Percentiles rank a stretch among this genome's conserved stretches.
Evolutionary conservation across 2,797 vertebrate genomes (phyloP).

Genomic region (Hemitrygon akajei): DNA sequence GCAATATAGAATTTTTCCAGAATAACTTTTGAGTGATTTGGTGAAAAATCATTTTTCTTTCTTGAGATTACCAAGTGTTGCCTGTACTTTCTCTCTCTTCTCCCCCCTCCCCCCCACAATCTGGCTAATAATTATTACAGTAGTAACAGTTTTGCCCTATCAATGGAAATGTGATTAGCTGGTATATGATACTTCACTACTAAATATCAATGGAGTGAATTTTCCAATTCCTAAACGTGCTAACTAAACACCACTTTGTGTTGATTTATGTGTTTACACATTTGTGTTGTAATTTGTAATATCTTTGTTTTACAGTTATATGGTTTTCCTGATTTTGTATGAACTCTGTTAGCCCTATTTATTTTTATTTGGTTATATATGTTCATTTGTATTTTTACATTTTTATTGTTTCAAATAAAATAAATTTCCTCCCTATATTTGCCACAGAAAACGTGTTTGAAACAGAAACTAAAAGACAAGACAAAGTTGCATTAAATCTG

Average conservation of each 20-base stretch:
- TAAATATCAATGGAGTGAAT: slow-evolving; percentile 18
- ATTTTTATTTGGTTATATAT: slow-evolving; percentile 81
- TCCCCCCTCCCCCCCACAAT: not conserved
- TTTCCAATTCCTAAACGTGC: slow-evolving; percentile 15
- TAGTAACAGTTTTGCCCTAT: not conserved
- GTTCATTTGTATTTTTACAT: slow-evolving; percentile 79
- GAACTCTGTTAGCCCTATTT: slow-evolving; percentile 73
- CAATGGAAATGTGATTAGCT: not conserved
- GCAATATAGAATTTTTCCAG: not conserved
- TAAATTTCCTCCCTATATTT: slow-evolving; percentile 67
- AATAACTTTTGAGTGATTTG: not conserved
- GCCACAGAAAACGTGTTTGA: not conserved
- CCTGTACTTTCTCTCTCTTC: not conserved
- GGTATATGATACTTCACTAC: not conserved
- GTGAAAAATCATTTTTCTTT: not conserved
- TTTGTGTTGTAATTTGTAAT: slow-evolving; percentile 59
- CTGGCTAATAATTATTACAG: not conserved
- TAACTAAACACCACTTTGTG: slow-evolving; percentile 47
- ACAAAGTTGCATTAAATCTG: not conserved
- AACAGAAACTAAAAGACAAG: not conserved
- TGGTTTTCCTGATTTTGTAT: slow-evolving; percentile 76
- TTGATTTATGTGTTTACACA: slow-evolving; percentile 63
- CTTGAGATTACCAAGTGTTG: slow-evolving; percentile 3
- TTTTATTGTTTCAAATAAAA: slow-evolving; percentile 91
- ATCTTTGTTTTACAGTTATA: slow-evolving; percentile 62